Percentiles rank a stretch among this genome's conserved stretches.
Evolutionary conservation across 2,797 vertebrate genomes (phyloP).

Genomic region (Premnoplex brunnescens): DNA sequence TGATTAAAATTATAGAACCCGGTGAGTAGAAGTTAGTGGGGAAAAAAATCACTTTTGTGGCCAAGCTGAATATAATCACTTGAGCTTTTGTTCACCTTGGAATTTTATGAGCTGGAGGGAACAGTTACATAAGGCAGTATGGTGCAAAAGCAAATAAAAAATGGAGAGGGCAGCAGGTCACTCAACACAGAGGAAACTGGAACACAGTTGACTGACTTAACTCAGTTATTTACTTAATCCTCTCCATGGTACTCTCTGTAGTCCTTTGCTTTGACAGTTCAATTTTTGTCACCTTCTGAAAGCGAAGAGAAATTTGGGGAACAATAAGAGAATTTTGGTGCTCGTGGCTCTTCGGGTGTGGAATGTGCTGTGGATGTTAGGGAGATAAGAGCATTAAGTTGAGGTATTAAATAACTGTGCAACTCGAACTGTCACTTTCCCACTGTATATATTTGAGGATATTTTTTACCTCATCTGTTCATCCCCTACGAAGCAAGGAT

Average conservation of each 20-base stretch:
- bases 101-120: constrained; percentile 54
- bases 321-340: not conserved
- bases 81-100: constrained; percentile 66
- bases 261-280: not conserved
- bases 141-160: constrained; percentile 55
- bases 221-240: constrained; percentile 18
- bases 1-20: constrained; percentile 26
- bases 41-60: constrained; percentile 32
- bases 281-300: not conserved
- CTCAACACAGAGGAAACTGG: not conserved
- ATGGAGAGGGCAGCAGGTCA: constrained; percentile 23
- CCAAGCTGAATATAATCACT: not conserved
- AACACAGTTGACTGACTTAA: constrained; percentile 21
- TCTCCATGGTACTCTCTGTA: not conserved
- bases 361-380: not conserved
- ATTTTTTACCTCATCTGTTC: not conserved
- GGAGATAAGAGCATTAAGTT: not conserved
- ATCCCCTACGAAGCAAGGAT: not conserved
- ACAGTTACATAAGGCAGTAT: constrained; percentile 61
- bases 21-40: not conserved
- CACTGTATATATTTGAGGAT: not conserved
- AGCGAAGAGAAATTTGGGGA: not conserved
- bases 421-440: not conserved
- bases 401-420: not conserved
- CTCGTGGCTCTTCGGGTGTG: not conserved